Conservation (phyloP, 2,797 vertebrate species). For the Pseudotriccus pelzelni region DNA sequence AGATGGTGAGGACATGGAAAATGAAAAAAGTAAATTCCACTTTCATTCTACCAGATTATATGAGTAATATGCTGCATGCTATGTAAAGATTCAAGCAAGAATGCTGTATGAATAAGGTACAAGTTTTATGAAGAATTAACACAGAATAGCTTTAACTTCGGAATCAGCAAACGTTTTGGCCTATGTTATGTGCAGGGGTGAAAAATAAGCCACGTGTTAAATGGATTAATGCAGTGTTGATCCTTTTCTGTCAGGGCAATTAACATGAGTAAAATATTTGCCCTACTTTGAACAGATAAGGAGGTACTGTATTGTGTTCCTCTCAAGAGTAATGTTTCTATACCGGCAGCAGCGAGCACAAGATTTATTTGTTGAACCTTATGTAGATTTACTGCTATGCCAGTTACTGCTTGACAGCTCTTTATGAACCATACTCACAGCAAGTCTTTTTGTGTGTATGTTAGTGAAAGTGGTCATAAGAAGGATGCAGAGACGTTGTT, state of each 20-base stretch:
- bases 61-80: background rate
- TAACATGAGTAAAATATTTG: slow-evolving; percentile 72
- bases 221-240: slow-evolving; percentile 67
- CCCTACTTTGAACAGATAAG: slow-evolving; percentile 67
- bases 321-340: slow-evolving; percentile 65
- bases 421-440: slow-evolving; percentile 18
- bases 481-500: background rate
- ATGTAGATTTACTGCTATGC: slow-evolving; percentile 65
- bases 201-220: slow-evolving; percentile 62
- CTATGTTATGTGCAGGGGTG: background rate
- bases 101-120: background rate
- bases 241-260: slow-evolving; percentile 69
- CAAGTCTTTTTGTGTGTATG: background rate
- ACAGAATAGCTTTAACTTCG: background rate
- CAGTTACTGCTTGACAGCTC: slow-evolving; percentile 59
- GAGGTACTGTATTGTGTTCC: slow-evolving; percentile 1
- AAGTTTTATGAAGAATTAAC: background rate
- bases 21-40: background rate
- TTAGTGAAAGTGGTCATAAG: slow-evolving; percentile 20
- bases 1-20: background rate
- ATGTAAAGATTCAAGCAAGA: background rate
- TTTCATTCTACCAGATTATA: background rate
- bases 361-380: slow-evolving; percentile 70
- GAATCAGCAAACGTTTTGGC: background rate
- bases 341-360: slow-evolving; percentile 34